Conservation (phyloP, 2,888 invertebrate genomes). For the Limenitis camilla region DNA sequence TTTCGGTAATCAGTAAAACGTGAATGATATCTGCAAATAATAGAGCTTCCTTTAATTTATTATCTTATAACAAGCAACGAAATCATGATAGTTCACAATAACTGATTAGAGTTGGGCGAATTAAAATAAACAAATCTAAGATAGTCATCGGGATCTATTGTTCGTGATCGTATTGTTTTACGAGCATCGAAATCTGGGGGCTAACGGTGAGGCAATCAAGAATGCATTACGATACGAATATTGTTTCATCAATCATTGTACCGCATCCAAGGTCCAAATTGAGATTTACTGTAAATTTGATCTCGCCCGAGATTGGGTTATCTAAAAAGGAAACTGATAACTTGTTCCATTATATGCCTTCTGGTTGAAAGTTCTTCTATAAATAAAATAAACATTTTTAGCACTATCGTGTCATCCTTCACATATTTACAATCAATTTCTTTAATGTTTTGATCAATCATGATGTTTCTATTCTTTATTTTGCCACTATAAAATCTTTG, state of each 20-base stretch:
- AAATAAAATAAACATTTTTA: too few relatives aligned
- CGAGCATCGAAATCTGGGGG: constrained; percentile 19
- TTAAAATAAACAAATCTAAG: constrained; percentile 20
- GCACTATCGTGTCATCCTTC: too few relatives aligned
- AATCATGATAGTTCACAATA: constrained; percentile 14
- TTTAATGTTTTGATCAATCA: too few relatives aligned
- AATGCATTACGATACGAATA: constrained; percentile 24
- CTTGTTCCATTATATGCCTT: neutral
- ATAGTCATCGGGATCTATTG: constrained; percentile 17
- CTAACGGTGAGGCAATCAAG: constrained; percentile 25
- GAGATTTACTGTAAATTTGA: constrained; percentile 23
- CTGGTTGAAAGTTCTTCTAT: too few relatives aligned
- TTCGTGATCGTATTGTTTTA: constrained; percentile 20
- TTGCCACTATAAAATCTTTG: neutral
- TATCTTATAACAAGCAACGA: neutral
- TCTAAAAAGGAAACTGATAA: constrained; percentile 9
- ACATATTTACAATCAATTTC: too few relatives aligned
- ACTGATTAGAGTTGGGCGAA: constrained; percentile 11
- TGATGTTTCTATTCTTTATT: too few relatives aligned
- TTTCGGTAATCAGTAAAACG: too few relatives aligned
- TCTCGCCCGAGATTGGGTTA: constrained; percentile 14
- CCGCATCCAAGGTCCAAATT: constrained; percentile 21
- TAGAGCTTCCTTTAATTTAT: neutral
- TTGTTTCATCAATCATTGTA: constrained; percentile 26
- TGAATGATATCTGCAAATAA: neutral